Evolutionary conservation across 2,888 invertebrate species (phyloP).

Genomic region (Megaustenia siamemsis): DNA sequence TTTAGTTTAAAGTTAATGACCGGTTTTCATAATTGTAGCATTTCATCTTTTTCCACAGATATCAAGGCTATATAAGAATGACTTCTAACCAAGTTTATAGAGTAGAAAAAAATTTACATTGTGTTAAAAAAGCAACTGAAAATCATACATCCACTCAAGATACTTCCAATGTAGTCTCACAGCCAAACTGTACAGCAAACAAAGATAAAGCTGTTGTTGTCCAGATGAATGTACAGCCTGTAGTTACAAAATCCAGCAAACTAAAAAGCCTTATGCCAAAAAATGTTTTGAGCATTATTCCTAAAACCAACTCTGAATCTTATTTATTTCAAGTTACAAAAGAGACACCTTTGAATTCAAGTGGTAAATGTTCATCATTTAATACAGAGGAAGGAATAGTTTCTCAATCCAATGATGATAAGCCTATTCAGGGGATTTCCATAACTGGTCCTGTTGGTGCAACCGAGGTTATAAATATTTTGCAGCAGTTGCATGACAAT

Average conservation of each 20-base stretch:
- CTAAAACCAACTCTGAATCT: neutral
- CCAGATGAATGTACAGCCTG: slow-evolving; percentile 3
- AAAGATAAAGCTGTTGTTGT: slow-evolving; percentile 16
- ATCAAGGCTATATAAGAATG: neutral
- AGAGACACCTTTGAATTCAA: slow-evolving; percentile 11
- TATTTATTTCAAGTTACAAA: neutral
- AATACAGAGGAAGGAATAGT: neutral
- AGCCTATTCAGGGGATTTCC: neutral
- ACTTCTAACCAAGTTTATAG: neutral
- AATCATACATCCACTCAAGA: neutral
- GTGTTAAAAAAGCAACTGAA: neutral
- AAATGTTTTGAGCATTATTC: neutral
- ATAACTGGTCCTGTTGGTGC: neutral
- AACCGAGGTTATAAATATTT: slow-evolving; percentile 12
- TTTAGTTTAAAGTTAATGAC: neutral
- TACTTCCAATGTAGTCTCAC: neutral
- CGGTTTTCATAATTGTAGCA: neutral
- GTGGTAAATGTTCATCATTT: neutral
- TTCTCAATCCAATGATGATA: slow-evolving; percentile 19
- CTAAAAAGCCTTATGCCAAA: slow-evolving; percentile 38
- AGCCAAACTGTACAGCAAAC: slow-evolving; percentile 3
- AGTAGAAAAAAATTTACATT: slow-evolving; percentile 3
- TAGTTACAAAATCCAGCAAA: slow-evolving; percentile 19
- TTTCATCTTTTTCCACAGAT: neutral
- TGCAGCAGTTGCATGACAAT: slow-evolving; percentile 32